Conservation (phyloP, 1,140 invertebrate species). For the Laodelphax striatellus region DNA sequence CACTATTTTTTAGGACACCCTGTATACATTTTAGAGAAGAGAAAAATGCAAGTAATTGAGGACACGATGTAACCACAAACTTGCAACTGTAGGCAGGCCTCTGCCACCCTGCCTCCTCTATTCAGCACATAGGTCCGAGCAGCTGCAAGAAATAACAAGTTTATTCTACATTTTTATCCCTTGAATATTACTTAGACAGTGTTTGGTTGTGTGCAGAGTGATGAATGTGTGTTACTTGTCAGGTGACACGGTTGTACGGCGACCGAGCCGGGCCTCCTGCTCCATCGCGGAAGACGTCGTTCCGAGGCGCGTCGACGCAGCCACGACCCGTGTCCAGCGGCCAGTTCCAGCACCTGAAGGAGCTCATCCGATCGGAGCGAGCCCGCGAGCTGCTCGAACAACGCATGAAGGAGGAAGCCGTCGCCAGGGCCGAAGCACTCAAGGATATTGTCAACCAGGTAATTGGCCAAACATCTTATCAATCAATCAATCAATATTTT, state of each 20-base stretch:
- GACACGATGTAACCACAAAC: no score
- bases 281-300: constrained; percentile 20
- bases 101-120: no score
- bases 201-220: not conserved
- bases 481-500: no score
- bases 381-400: constrained; percentile 53
- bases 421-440: constrained; percentile 39
- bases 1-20: no score
- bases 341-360: constrained; percentile 45
- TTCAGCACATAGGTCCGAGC: no score
- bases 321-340: constrained; percentile 29
- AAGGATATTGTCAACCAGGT: constrained; percentile 34
- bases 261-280: constrained; percentile 18
- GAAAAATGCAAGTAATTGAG: no score
- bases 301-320: constrained; percentile 24
- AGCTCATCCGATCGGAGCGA: constrained; percentile 45
- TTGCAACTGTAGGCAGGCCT: no score
- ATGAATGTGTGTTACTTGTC: not conserved
- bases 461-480: no score
- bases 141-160: no score
- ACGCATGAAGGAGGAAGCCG: constrained; percentile 43
- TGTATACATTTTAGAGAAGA: no score
- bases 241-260: not conserved
- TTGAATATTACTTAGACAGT: no score
- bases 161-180: no score